Percentiles rank a stretch among this genome's conserved stretches.
Evolutionary conservation across 2,888 invertebrate genomes (phyloP).

Genomic region (Nasonia oneida): DNA sequence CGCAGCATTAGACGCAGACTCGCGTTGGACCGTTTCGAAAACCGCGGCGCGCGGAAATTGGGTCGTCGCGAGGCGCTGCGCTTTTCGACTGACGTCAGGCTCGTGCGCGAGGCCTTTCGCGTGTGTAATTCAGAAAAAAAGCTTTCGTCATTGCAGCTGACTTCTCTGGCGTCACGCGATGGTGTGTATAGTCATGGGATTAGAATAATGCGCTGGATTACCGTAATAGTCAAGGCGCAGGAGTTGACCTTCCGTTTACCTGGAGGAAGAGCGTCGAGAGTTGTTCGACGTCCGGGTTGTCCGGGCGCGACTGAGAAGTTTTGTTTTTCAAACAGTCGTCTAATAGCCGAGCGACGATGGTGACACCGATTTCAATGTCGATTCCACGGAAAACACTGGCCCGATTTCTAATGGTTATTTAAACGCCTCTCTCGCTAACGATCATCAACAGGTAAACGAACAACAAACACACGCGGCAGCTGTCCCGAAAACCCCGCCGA

Average conservation of each 20-base stretch:
- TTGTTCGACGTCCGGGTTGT: not conserved
- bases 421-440: not conserved
- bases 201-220: not conserved
- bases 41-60: slow-evolving; percentile 53
- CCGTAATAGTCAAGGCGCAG: no score
- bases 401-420: slow-evolving; percentile 11
- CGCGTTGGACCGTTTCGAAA: slow-evolving; percentile 47
- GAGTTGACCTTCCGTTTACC: no score
- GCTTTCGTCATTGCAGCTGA: slow-evolving; percentile 40
- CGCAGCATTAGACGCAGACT: not conserved
- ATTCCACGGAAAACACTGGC: not conserved
- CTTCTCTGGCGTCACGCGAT: not conserved
- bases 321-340: not conserved
- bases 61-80: slow-evolving; percentile 53
- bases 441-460: not conserved
- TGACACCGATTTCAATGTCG: not conserved
- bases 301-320: not conserved
- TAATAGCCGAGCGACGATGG: not conserved
- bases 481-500: not conserved
- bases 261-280: not conserved
- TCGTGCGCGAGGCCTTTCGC: not conserved
- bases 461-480: not conserved
- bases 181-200: not conserved
- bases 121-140: slow-evolving; percentile 30
- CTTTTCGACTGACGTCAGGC: slow-evolving; percentile 52